These are phyloP conservation scores for Trachymyrmex cornetzi DNA, from an alignment of 1,140 invertebrate species.

Conservation along the genomic window DNA sequence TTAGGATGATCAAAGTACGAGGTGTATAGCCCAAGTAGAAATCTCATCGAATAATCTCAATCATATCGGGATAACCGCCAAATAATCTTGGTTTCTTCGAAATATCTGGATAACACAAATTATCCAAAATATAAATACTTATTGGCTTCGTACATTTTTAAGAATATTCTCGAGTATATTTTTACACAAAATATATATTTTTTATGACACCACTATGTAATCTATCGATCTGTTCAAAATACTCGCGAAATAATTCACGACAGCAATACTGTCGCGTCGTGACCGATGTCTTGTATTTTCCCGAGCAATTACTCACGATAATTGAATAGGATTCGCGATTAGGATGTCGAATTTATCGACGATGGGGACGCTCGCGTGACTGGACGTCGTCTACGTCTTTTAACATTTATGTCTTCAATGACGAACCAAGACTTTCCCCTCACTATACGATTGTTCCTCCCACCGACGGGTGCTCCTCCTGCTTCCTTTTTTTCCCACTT, in stretches of 20 bases:
- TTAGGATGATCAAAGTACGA: neutral
- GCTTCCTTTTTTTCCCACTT: slow-evolving; percentile 45
- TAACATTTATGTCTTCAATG: neutral
- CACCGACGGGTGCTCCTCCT: slow-evolving; percentile 3
- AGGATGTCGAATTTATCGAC: neutral
- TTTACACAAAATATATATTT: no score
- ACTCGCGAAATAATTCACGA: slow-evolving; percentile 3
- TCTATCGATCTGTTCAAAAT: neutral
- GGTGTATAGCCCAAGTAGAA: neutral
- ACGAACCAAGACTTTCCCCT: slow-evolving; percentile 20
- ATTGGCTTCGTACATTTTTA: neutral
- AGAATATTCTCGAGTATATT: neutral
- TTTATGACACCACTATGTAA: neutral
- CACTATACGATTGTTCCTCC: slow-evolving; percentile 9
- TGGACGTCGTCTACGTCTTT: slow-evolving; percentile 23
- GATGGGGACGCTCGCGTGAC: slow-evolving; percentile 25
- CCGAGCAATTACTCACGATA: neutral
- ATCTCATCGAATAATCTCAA: neutral
- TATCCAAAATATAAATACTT: slow-evolving; percentile 20
- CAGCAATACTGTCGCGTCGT: neutral
- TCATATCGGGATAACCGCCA: neutral
- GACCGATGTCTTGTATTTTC: neutral
- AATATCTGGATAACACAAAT: neutral
- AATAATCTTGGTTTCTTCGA: neutral
- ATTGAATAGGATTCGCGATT: slow-evolving; percentile 34